Conservation (phyloP, 1,140 invertebrate genomes). For the Orius insidiosus region DNA sequence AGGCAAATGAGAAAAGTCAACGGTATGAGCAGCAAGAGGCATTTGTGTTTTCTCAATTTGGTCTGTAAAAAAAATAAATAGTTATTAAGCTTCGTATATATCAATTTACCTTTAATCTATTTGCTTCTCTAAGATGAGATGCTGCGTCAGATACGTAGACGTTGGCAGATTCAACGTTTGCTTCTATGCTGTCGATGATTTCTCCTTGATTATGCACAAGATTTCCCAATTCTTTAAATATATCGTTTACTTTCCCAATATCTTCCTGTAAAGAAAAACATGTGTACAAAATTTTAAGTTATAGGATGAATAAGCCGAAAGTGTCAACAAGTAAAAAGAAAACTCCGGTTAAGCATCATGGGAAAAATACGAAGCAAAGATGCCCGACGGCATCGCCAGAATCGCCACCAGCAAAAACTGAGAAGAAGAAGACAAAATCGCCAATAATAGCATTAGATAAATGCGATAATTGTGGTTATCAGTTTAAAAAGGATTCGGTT, state of each 20-base stretch:
- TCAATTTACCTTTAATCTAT: slow-evolving; percentile 22
- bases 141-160: slow-evolving; percentile 69
- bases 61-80: slow-evolving; percentile 17
- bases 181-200: slow-evolving; percentile 91
- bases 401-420: no score
- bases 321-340: not conserved
- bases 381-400: no score
- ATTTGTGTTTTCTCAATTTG: slow-evolving; percentile 17
- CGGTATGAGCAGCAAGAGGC: slow-evolving; percentile 13
- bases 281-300: no score
- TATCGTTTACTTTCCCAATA: slow-evolving; percentile 91
- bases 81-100: not conserved
- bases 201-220: slow-evolving; percentile 96
- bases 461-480: no score
- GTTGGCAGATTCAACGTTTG: slow-evolving; percentile 79
- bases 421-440: no score
- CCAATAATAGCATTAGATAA: no score
- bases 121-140: slow-evolving; percentile 62
- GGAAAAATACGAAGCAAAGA: not conserved
- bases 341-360: not conserved
- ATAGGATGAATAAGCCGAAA: no score
- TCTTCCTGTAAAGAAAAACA: slow-evolving; percentile 50
- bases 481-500: no score
- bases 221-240: slow-evolving; percentile 92
- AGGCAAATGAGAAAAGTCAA: not conserved